Evolutionary conservation across 1,140 invertebrate genomes (phyloP), one percentile per base, ranked within the genome.

Genomic region (Hirudo medicinalis): DNA sequence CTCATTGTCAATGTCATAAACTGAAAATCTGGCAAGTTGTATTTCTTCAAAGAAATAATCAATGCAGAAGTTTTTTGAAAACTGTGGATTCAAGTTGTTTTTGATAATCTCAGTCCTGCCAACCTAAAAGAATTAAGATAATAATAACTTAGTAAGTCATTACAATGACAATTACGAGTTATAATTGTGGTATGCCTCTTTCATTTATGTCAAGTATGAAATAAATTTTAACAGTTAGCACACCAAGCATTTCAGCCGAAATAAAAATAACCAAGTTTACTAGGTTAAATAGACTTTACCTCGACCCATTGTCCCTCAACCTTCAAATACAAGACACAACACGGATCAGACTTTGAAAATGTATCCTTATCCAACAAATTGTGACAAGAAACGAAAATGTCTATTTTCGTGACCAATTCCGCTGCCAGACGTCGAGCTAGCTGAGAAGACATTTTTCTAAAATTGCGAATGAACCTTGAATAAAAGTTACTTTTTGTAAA

Each of bases 261-360:
- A 49, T 49, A 49, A 49, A 49, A 17, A 15, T 49, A 49, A 17
- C 13, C 4, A 49, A 49, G 32, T 36, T 49, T 17, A 49, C 9
- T 1, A 13, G 57, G 15, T 13, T 25, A 63, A 1, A 63, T 32
- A 22, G 3, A 32, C 11, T 32, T 63, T 25, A 63, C 57, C 29
- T 63, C 57, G 11, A 63, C 29, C 57, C 57, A 63, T 1, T 32
- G 57, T 1, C 57, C 57, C 1, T 76, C 74, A 36, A 81, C 82
- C 70, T 81, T 78, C 72, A 85, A 80, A 74, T 81, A 86, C 5
- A 87, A 80, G 6, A 87, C 84, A 76, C 83, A 85, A 80, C 86
- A 85, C 17, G 87, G 87, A 76, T 88, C 87, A 43, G 86, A 87
- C 76, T 87, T 87, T 0, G 86, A 87, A 27, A 86, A 78, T 20